Conservation (phyloP, 2,888 invertebrate species). For the Capitulum mitella region DNA sequence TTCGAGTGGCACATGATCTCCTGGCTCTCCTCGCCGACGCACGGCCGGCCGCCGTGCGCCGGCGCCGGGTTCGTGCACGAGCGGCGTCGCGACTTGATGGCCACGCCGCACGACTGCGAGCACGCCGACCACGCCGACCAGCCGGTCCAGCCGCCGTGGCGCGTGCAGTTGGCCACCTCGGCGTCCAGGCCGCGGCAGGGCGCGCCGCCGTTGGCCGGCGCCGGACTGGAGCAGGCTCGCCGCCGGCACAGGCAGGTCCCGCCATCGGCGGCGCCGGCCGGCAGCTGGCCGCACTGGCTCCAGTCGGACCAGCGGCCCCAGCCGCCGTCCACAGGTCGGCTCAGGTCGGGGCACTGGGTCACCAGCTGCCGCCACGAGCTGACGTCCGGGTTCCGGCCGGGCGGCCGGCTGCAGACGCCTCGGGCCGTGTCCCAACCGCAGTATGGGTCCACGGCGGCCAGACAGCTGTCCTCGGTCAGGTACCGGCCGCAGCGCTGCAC, state of each 20-base stretch:
- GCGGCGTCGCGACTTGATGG: constrained; percentile 66
- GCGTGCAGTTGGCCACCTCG: constrained; percentile 73
- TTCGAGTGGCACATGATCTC: constrained; percentile 62
- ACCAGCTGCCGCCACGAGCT: constrained; percentile 68
- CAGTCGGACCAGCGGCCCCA: constrained; percentile 85
- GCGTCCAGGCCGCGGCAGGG: constrained; percentile 53
- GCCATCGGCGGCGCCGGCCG: constrained; percentile 45
- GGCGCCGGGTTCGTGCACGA: constrained; percentile 82
- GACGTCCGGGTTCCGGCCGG: constrained; percentile 55
- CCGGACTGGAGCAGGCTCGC: constrained; percentile 73
- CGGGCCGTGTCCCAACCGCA: constrained; percentile 84
- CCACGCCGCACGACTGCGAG: constrained; percentile 66
- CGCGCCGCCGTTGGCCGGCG: constrained; percentile 65
- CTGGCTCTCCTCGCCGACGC: constrained; percentile 70
- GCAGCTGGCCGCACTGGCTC: constrained; percentile 63
- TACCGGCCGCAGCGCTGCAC: constrained; percentile 71
- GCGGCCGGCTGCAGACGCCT: constrained; percentile 64
- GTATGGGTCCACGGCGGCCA: constrained; percentile 82
- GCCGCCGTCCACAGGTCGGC: constrained; percentile 60
- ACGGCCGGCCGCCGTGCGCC: constrained; percentile 72
- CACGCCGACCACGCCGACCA: constrained; percentile 93
- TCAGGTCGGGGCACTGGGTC: constrained; percentile 55
- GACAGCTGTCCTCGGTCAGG: constrained; percentile 59
- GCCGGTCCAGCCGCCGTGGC: constrained; percentile 86
- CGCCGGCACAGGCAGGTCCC: constrained; percentile 68